These are phyloP conservation scores for Brachylomia viminalis DNA, from an alignment of 2,888 invertebrate species.

Conservation along the genomic window DNA sequence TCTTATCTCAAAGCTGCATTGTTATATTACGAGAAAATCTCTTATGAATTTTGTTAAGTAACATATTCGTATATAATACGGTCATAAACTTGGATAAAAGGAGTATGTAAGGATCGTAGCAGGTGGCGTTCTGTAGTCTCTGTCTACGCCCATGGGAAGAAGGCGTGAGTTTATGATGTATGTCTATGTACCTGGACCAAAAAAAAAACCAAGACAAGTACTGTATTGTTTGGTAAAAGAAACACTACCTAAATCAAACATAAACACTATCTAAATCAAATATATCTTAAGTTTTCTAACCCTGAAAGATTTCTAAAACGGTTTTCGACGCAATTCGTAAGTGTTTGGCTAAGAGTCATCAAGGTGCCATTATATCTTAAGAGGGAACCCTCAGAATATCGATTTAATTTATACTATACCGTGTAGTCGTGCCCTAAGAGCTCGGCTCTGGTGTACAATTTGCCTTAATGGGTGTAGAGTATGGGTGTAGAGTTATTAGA, in stretches of 20 bases:
- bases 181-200: neutral
- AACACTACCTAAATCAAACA: neutral
- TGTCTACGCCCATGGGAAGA: too few species aligned
- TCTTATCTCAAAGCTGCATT: neutral
- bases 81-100: too few species aligned
- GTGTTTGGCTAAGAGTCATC: conserved; percentile 34
- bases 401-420: conserved; percentile 38
- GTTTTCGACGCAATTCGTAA: conserved; percentile 13
- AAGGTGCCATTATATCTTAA: conserved; percentile 20
- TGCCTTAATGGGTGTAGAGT: neutral
- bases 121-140: too few species aligned
- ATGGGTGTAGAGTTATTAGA: neutral
- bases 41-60: neutral
- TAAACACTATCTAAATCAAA: neutral
- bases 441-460: neutral
- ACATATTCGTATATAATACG: neutral
- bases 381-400: conserved; percentile 40
- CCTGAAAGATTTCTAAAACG: neutral
- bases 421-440: conserved; percentile 16
- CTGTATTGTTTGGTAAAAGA: neutral
- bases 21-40: neutral
- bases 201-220: neutral
- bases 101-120: too few species aligned
- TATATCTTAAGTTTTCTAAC: neutral
- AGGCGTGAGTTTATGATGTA: too few species aligned